Percentiles rank a stretch among this genome's conserved stretches.
phyloP scores from a whole-genome alignment of 2,797 vertebrate species.

The Gila robusta region DNA sequence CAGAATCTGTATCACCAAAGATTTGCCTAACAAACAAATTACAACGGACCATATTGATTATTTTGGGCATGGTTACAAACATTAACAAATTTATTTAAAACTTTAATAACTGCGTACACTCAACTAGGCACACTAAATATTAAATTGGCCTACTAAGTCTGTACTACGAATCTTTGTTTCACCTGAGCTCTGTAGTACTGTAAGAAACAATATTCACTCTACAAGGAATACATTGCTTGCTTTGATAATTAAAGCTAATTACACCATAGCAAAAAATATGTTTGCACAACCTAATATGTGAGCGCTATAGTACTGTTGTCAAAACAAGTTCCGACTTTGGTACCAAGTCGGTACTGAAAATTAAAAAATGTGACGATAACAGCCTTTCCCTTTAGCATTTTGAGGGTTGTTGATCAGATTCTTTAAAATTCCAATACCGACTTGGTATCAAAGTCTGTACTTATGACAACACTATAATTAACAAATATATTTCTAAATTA shows the following conservation, averaged over 20 bases:
- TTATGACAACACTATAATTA: background rate
- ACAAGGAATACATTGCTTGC: too few species aligned
- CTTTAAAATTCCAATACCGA: too few species aligned
- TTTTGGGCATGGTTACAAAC: background rate
- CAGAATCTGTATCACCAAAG: constrained; percentile 20
- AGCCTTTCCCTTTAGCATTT: too few species aligned
- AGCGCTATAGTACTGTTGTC: too few species aligned
- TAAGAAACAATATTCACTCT: background rate
- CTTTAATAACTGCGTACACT: background rate
- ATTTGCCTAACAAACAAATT: background rate
- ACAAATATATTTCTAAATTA: background rate
- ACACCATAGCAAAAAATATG: too few species aligned
- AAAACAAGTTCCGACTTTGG: background rate
- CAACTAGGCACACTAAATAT: background rate
- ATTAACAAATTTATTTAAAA: background rate
- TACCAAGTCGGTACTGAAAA: too few species aligned
- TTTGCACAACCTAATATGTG: too few species aligned
- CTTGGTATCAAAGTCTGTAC: too few species aligned
- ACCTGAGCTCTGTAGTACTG: background rate
- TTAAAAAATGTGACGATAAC: too few species aligned
- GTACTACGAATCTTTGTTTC: background rate
- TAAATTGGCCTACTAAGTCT: background rate
- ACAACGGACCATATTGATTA: too few species aligned
- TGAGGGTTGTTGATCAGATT: too few species aligned
- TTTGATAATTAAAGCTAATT: too few species aligned